Evolutionary conservation across 2,888 invertebrate genomes (phyloP).

Genomic region (Sesia apiformis): DNA sequence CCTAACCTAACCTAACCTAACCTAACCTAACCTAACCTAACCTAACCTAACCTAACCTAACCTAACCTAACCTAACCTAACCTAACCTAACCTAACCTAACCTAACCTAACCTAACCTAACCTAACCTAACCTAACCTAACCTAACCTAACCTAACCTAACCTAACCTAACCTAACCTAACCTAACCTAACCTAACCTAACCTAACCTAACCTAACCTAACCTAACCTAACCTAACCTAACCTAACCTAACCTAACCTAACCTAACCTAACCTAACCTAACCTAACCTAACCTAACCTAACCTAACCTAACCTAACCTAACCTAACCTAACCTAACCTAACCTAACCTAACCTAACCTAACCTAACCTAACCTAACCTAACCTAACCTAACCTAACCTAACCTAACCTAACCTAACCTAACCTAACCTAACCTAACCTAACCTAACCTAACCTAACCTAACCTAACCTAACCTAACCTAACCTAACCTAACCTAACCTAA

Average conservation of each 20-base stretch:
- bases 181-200: constrained; percentile 1
- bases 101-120: constrained; percentile 1
- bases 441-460: constrained; percentile 1
- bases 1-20: not conserved
- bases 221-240: constrained; percentile 1
- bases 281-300: constrained; percentile 1
- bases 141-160: constrained; percentile 1
- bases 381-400: constrained; percentile 1
- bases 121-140: constrained; percentile 1
- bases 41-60: constrained; percentile 1
- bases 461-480: constrained; percentile 1
- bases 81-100: constrained; percentile 1
- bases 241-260: constrained; percentile 1
- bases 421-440: constrained; percentile 1
- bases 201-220: constrained; percentile 1
- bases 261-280: constrained; percentile 1
- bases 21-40: constrained; percentile 1
- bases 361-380: constrained; percentile 1
- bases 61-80: constrained; percentile 1
- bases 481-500: constrained; percentile 1
- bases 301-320: constrained; percentile 1
- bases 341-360: constrained; percentile 1
- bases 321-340: constrained; percentile 1
- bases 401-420: constrained; percentile 1
- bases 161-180: constrained; percentile 1